A percentile compares a stretch with the other conserved stretches of the same genome.
These are phyloP conservation scores for Cybosia mesomella DNA, from an alignment of 2,888 invertebrate genomes.

Conservation along the genomic window DNA sequence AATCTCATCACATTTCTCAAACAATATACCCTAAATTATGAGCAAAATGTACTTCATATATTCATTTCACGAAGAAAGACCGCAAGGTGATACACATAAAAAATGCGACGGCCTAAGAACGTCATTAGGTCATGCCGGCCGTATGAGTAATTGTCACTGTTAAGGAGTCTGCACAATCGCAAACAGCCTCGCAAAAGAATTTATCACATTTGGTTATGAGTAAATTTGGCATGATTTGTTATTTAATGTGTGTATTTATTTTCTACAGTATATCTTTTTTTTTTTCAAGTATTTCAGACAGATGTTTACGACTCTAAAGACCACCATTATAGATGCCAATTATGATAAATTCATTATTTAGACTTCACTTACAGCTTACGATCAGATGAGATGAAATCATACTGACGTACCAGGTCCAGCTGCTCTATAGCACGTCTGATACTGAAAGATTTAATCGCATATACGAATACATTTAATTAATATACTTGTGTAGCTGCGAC, in stretches of 20 bases:
- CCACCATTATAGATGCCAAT: too few species aligned
- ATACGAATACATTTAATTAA: not conserved
- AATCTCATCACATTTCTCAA: not conserved
- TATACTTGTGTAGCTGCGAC: not conserved
- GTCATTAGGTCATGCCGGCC: conserved; percentile 23
- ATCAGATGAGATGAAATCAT: not conserved
- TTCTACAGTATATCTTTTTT: too few species aligned
- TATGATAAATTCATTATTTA: too few species aligned
- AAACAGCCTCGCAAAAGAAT: not conserved
- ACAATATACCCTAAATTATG: conserved; percentile 9
- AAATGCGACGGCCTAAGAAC: conserved; percentile 20
- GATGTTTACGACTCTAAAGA: too few species aligned
- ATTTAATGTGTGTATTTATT: too few species aligned
- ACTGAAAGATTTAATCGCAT: not conserved
- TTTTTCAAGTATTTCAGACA: too few species aligned
- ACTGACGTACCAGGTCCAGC: not conserved
- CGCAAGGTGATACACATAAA: conserved; percentile 12
- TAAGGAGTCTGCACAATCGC: conserved; percentile 11
- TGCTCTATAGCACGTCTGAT: not conserved
- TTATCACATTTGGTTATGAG: not conserved
- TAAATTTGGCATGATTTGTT: not conserved
- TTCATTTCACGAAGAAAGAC: conserved; percentile 9
- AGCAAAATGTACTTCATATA: conserved; percentile 14
- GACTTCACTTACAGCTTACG: too few species aligned
- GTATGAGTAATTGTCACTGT: conserved; percentile 37